phyloP scores from a whole-genome alignment of 2,797 vertebrate species.

The Scolopax rusticola region DNA sequence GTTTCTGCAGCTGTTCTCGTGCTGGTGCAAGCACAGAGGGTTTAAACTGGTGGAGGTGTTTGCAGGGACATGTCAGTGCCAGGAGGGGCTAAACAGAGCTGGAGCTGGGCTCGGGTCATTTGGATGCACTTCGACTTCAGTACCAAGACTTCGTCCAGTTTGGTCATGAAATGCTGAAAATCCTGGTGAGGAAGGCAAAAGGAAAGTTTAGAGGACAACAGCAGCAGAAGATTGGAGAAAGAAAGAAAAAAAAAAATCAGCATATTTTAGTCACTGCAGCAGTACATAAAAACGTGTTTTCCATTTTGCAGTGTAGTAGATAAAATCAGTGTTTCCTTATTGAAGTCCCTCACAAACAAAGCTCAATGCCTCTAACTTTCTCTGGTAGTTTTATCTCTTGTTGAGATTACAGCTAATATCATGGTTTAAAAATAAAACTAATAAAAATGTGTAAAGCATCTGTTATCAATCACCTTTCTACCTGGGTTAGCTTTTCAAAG shows the following conservation, averaged over 20 bases:
- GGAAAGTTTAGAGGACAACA: background rate
- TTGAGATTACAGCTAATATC: background rate
- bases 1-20: background rate
- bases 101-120: constrained; percentile 82
- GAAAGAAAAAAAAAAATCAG: background rate
- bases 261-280: background rate
- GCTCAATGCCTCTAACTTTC: background rate
- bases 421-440: background rate
- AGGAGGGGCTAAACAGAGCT: constrained; percentile 72
- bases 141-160: constrained; percentile 85
- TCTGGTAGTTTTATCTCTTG: background rate
- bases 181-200: constrained; percentile 75
- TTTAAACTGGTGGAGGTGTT: constrained; percentile 48
- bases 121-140: constrained; percentile 84
- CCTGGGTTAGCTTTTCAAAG: background rate
- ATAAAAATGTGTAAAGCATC: background rate
- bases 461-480: background rate
- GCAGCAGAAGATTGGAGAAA: background rate
- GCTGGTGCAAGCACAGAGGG: background rate
- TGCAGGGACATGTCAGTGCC: background rate
- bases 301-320: background rate
- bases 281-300: background rate
- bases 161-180: constrained; percentile 84
- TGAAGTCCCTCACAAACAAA: background rate
- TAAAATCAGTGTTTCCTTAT: background rate